Conservation (phyloP, 2,113 vertebrate species). For the Aix galericulata region DNA sequence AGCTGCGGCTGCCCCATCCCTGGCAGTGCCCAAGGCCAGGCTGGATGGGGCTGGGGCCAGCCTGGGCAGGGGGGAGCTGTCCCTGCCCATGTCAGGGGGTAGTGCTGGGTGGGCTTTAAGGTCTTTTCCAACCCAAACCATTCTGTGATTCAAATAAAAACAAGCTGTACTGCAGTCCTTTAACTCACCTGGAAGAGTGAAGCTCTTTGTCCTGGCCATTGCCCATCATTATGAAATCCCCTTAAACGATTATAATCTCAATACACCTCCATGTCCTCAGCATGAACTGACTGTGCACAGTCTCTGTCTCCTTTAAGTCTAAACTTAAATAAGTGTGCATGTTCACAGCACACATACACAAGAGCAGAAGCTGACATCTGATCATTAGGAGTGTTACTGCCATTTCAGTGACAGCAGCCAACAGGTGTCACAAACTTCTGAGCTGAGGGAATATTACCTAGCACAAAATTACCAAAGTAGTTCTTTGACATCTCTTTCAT, state of each 20-base stretch:
- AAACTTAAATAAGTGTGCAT: fast-evolving
- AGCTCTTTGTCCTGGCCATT: neutral
- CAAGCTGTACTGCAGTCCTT: neutral
- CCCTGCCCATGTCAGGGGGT: too few species aligned
- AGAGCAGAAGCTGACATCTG: neutral
- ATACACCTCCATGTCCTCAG: neutral
- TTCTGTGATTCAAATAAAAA: neutral
- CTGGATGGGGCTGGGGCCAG: too few species aligned
- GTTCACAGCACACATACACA: neutral
- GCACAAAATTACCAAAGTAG: neutral
- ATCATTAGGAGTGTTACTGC: fast-evolving
- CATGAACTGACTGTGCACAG: neutral
- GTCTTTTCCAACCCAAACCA: too few species aligned
- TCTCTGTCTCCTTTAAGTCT: neutral
- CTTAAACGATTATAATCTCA: neutral
- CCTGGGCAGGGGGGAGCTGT: too few species aligned
- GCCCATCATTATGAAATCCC: neutral
- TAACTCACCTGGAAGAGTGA: neutral
- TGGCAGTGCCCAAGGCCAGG: too few species aligned
- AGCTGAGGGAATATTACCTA: neutral
- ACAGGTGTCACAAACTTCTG: fast-evolving
- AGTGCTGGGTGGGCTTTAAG: too few species aligned
- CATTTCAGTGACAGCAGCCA: neutral
- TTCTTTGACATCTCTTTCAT: neutral
- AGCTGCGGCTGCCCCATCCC: too few species aligned